These are phyloP conservation scores for Drosophila kanekoi DNA, from an alignment of 2,888 invertebrate species.

Conservation along the genomic window DNA sequence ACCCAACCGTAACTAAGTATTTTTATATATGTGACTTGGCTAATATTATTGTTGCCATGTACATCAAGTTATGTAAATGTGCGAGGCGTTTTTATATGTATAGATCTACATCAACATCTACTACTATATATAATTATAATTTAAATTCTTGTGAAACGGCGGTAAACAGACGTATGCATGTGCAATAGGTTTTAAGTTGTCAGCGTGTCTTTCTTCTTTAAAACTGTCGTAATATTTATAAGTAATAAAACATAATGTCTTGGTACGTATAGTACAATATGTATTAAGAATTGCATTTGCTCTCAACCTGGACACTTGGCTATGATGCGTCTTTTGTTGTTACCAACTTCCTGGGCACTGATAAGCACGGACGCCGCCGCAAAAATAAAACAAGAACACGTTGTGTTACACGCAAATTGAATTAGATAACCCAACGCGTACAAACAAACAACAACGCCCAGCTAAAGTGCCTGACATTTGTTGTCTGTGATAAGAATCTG, in stretches of 20 bases:
- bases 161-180: slow-evolving; percentile 74
- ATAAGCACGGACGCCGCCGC: slow-evolving; percentile 37
- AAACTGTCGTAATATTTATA: slow-evolving; percentile 68
- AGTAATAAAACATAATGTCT: slow-evolving; percentile 71
- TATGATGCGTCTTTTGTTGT: neutral
- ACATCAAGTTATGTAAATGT: slow-evolving; percentile 65
- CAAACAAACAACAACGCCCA: slow-evolving; percentile 24
- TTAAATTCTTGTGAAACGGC: slow-evolving; percentile 38
- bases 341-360: slow-evolving; percentile 47
- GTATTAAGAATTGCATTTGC: slow-evolving; percentile 39
- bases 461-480: slow-evolving; percentile 49
- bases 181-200: slow-evolving; percentile 75
- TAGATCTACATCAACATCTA: neutral
- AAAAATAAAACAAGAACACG: slow-evolving; percentile 4
- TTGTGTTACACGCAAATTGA: slow-evolving; percentile 64
- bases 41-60: slow-evolving; percentile 20
- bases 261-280: no score
- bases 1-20: slow-evolving; percentile 37
- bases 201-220: slow-evolving; percentile 51
- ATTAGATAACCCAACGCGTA: slow-evolving; percentile 66
- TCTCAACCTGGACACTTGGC: neutral
- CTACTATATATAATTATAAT: slow-evolving; percentile 18
- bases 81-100: slow-evolving; percentile 6
- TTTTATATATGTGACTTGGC: slow-evolving; percentile 40
- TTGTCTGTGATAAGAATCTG: slow-evolving; percentile 61